Base-by-base conservation (phyloP, 2,797 vertebrate genomes). In the Peromyscus aztecus region DNA sequence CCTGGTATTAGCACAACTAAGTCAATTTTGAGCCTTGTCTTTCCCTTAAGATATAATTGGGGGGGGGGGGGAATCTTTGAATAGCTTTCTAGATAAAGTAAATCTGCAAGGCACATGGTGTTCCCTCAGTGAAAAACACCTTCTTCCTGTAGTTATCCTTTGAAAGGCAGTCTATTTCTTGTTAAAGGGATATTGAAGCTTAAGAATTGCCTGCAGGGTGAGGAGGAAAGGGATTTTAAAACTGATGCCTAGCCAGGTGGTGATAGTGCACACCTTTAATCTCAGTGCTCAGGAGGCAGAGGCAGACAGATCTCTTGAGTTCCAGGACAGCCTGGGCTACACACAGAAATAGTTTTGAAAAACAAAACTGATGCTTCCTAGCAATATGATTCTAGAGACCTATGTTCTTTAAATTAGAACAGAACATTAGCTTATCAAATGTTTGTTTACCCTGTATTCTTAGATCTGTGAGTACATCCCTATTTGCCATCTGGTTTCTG, bases 81-180 rank as follows among this genome's bases (percentile, higher is more conserved):
- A 86, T 46, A 76, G 76, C 85, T 92, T 57, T 69, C 2, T 88
- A 5, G 14, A 31, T 71, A 46, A 78, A 94, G 71, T 61, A 24
- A 69, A 49, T 29, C n/a, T 87, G 4, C 29, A 63, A 61, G 17
- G 4, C 34, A 87, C 21, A 27, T 91, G 57, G 37, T 82, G 90
- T 78, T 86, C 23, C 55, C 34, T 92, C 59, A 55, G 0, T 77
- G 46, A 46, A 90, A 88, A 92, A 77, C 89, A 86, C 55, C 16
- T 94, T 67, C 19, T 89, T 59, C 78, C 21, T 57, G 52, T 55
- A 55, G 52, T 55, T 94, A 37, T 76, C 37, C 59, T 94, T 94
- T 83, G 27, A 94, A 94, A 89, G 65, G 13, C 43, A 90, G 5
- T 83, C 2, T 75, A 61, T 95, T 24, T 83, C 24, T 96, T 86